Base-by-base conservation (phyloP, 2,113 vertebrate species). In the Otolemur garnettii region DNA sequence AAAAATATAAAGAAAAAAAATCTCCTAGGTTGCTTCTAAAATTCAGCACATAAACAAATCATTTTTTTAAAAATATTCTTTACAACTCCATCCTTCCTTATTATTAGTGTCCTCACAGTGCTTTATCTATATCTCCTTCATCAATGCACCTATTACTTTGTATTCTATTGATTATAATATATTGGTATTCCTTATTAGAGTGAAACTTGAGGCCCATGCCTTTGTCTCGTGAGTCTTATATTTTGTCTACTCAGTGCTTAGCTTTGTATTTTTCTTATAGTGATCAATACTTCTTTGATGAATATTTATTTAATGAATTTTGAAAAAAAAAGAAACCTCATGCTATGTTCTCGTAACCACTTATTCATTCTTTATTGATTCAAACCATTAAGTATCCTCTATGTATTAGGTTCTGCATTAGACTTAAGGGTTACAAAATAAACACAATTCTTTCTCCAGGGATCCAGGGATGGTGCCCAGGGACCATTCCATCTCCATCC, bases 241-340 rank as follows among this genome's bases (percentile, higher is more conserved):
- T 90, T 85, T 87, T 1, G 35, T 94, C 10, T 93, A 18, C 53
- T 90, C 17, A 66, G 45, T 91, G 26, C 7, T 19, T 86, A 71
- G 4, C 4, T 2, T 7, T 62, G 2, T 38, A 82, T 72, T 95
- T 95, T 82, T 24, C 35, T 91, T 12, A 66, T 2, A 42, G 53
- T 38, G 38, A 4, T 91, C n/a, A 69, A 26, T 64, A 84, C 0
- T 90, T 92, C 64, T 81, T 22, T 79, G 38, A 77, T 85, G 28
- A 69, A 57, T 93, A 53, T 66, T 79, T 83, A 60, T 22, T 93
- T 24, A 60, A 85, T 88, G n/a, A 91, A 45, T 77, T 91, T 17
- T 60, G 18, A 69, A 90, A 80, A 57, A 57, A 45, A 80, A 28
- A 5, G 35, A 82, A 96, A 77, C 12, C 10, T 94, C 13, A 13